A percentile compares a stretch with the other conserved stretches of the same genome.
phyloP scores from a whole-genome alignment of 1,140 invertebrate species.

The Scaptomyza graminum region DNA sequence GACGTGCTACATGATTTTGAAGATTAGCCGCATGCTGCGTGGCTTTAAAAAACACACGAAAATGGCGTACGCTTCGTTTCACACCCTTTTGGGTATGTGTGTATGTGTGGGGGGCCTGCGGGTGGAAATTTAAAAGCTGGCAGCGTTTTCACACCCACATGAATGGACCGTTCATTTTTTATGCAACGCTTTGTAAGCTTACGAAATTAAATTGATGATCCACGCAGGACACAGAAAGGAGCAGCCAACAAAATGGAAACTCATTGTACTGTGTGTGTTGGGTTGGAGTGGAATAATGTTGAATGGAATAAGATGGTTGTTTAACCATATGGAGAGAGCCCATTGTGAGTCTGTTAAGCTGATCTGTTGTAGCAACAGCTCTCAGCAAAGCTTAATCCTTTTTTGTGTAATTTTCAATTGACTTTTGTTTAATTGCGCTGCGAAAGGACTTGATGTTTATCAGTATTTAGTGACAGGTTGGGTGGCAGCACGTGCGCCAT shows the following conservation, averaged over 20 bases:
- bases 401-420: conserved; percentile 72
- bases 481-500: neutral
- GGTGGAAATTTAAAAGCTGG: conserved; percentile 39
- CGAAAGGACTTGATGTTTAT: conserved; percentile 1
- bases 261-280: conserved; percentile 47
- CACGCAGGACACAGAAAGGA: conserved; percentile 38
- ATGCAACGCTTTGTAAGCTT: conserved; percentile 71
- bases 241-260: conserved; percentile 57
- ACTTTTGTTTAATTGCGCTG: conserved; percentile 73
- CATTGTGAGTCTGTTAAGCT: conserved; percentile 31
- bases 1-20: conserved; percentile 73
- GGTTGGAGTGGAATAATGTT: neutral
- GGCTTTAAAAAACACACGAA: conserved; percentile 65
- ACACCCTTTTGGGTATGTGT: conserved; percentile 64
- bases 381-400: conserved; percentile 59
- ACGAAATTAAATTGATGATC: conserved; percentile 81
- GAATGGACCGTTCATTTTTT: conserved; percentile 68
- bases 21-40: conserved; percentile 73
- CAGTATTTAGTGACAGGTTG: conserved; percentile 34
- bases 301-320: conserved; percentile 10
- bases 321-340: conserved; percentile 49
- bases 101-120: no score
- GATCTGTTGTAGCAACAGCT: conserved; percentile 44
- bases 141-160: conserved; percentile 68
- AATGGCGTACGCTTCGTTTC: conserved; percentile 70